These are phyloP conservation scores for Cotesia typhae DNA, from an alignment of 1,140 invertebrate species.

Conservation along the genomic window DNA sequence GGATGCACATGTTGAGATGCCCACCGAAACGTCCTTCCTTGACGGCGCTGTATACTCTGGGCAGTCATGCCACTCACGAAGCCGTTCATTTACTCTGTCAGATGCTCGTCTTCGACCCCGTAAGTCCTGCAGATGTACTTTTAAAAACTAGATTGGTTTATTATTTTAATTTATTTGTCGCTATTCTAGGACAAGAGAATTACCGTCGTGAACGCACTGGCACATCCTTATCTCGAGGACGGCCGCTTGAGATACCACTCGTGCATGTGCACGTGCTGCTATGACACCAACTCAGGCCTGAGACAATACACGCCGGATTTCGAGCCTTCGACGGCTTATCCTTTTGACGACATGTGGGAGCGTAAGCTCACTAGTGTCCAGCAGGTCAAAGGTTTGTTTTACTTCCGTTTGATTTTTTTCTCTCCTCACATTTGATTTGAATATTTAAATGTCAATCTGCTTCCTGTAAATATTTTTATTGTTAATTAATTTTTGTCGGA, in stretches of 20 bases:
- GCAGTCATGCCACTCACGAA: slow-evolving; percentile 93
- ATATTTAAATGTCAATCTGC: too few relatives aligned
- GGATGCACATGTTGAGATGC: slow-evolving; percentile 89
- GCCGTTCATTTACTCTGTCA: slow-evolving; percentile 97
- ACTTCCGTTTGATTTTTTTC: not conserved
- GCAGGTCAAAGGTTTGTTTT: slow-evolving; percentile 87
- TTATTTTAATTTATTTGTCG: slow-evolving; percentile 11
- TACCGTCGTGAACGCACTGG: slow-evolving; percentile 90
- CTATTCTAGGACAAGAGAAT: slow-evolving; percentile 86
- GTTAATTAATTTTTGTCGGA: slow-evolving; percentile 30
- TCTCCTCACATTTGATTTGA: too few relatives aligned
- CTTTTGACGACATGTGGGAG: slow-evolving; percentile 96
- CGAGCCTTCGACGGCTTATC: slow-evolving; percentile 87
- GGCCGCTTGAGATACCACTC: slow-evolving; percentile 97
- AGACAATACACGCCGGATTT: slow-evolving; percentile 93
- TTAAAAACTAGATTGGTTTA: not conserved
- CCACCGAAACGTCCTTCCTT: slow-evolving; percentile 89
- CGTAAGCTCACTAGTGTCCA: slow-evolving; percentile 89
- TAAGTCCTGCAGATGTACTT: slow-evolving; percentile 66
- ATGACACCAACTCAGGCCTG: slow-evolving; percentile 75
- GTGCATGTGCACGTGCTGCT: slow-evolving; percentile 99
- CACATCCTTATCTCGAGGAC: slow-evolving; percentile 97
- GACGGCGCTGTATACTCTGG: slow-evolving; percentile 90
- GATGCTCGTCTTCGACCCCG: slow-evolving; percentile 98
- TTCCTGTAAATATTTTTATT: slow-evolving; percentile 8